Percentiles rank a stretch among this genome's conserved stretches.
Conservation (phyloP, 2,113 vertebrate genomes). For the Echinops telfairi region DNA sequence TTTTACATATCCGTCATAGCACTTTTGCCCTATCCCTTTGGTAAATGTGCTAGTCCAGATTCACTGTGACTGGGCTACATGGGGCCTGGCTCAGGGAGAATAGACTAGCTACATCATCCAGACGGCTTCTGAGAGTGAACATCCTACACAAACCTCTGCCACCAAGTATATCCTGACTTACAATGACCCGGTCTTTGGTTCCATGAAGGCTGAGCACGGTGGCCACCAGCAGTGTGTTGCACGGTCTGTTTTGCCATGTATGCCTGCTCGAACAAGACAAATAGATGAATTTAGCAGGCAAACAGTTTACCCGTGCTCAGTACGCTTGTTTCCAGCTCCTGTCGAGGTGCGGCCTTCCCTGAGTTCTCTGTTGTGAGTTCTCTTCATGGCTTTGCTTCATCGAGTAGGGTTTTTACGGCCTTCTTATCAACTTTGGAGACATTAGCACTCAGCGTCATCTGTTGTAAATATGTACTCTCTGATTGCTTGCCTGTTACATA, state of each 20-base stretch:
- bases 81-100: rapidly evolving
- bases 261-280: background rate
- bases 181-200: background rate
- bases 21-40: background rate
- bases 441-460: background rate
- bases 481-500: conserved; percentile 23
- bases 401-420: background rate
- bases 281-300: background rate
- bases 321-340: conserved; percentile 21
- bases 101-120: background rate
- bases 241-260: background rate
- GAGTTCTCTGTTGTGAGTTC: background rate
- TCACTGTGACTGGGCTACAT: background rate
- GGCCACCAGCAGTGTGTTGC: background rate
- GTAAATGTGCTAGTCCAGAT: background rate
- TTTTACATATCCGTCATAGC: background rate
- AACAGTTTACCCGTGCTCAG: background rate
- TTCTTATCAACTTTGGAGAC: conserved; percentile 4
- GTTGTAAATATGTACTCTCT: conserved; percentile 27
- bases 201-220: background rate
- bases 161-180: too few species aligned
- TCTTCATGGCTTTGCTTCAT: background rate
- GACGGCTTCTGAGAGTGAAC: background rate
- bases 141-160: too few species aligned
- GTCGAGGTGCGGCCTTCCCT: background rate